Evolutionary conservation across 1,140 invertebrate species (phyloP).

Genomic region (Portunus trituberculatus): DNA sequence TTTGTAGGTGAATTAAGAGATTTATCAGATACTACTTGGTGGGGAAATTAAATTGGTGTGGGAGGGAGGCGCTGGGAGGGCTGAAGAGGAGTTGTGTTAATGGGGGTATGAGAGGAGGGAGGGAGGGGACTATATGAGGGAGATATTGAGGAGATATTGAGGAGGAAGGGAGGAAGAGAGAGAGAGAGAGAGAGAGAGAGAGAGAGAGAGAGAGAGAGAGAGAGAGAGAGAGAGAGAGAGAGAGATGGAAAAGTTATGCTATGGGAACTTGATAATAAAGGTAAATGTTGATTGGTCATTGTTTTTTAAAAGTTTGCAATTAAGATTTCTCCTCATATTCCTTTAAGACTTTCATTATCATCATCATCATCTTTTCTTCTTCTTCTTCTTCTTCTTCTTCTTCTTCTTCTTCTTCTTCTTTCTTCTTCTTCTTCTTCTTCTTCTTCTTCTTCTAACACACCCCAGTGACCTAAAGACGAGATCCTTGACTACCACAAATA

Average conservation of each 20-base stretch:
- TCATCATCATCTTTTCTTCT: too few species aligned
- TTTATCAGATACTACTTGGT: constrained; percentile 16
- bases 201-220: not conserved
- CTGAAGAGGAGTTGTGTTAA: not conserved
- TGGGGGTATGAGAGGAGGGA: not conserved
- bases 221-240: not conserved
- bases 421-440: too few species aligned
- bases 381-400: too few species aligned
- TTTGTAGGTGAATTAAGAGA: not conserved
- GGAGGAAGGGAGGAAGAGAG: not conserved
- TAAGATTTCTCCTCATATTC: too few species aligned
- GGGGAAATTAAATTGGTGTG: constrained; percentile 25
- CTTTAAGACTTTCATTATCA: too few species aligned
- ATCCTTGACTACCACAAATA: not conserved
- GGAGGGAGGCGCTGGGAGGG: not conserved
- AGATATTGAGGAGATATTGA: not conserved
- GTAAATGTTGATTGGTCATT: too few species aligned
- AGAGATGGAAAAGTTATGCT: too few species aligned
- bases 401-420: too few species aligned
- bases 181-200: not conserved
- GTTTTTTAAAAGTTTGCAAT: too few species aligned
- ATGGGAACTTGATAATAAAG: too few species aligned
- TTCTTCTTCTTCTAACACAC: too few species aligned
- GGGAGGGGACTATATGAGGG: not conserved
- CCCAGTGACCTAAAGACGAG: not conserved